These are phyloP conservation scores for Sycobia sp. DNA, from an alignment of 1,140 invertebrate genomes.

Conservation along the genomic window DNA sequence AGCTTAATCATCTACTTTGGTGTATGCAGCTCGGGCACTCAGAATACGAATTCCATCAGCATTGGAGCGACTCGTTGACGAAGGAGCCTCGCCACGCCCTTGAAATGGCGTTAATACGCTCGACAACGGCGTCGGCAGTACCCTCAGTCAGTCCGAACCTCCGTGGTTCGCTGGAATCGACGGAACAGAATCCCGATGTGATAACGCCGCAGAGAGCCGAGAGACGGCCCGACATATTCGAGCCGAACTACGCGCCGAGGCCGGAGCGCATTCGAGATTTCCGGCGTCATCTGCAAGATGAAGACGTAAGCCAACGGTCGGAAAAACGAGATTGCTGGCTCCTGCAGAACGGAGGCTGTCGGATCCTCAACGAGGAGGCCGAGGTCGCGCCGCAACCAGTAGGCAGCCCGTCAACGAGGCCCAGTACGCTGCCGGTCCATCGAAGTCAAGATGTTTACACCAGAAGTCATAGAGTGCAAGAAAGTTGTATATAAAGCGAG, in stretches of 20 bases:
- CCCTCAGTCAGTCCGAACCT: too few relatives aligned
- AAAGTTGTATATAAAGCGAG: slow-evolving; percentile 54
- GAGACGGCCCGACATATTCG: slow-evolving; percentile 45
- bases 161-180: too few relatives aligned
- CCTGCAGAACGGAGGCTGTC: slow-evolving; percentile 28
- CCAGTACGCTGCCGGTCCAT: slow-evolving; percentile 50
- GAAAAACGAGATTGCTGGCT: slow-evolving; percentile 40
- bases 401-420: slow-evolving; percentile 36
- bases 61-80: background rate
- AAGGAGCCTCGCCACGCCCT: background rate
- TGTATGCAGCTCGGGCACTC: too few relatives aligned
- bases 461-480: slow-evolving; percentile 52
- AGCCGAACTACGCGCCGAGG: slow-evolving; percentile 42
- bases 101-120: too few relatives aligned
- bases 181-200: slow-evolving; percentile 49
- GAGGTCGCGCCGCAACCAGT: background rate
- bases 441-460: slow-evolving; percentile 53
- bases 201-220: slow-evolving; percentile 46
- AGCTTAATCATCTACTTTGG: too few relatives aligned
- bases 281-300: slow-evolving; percentile 10
- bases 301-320: slow-evolving; percentile 21
- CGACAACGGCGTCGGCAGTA: too few relatives aligned
- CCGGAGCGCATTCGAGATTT: slow-evolving; percentile 43
- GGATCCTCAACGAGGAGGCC: slow-evolving; percentile 21
- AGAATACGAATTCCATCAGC: slow-evolving; percentile 8